phyloP scores from a whole-genome alignment of 2,113 vertebrate genomes.

The Elephantulus edwardii region DNA sequence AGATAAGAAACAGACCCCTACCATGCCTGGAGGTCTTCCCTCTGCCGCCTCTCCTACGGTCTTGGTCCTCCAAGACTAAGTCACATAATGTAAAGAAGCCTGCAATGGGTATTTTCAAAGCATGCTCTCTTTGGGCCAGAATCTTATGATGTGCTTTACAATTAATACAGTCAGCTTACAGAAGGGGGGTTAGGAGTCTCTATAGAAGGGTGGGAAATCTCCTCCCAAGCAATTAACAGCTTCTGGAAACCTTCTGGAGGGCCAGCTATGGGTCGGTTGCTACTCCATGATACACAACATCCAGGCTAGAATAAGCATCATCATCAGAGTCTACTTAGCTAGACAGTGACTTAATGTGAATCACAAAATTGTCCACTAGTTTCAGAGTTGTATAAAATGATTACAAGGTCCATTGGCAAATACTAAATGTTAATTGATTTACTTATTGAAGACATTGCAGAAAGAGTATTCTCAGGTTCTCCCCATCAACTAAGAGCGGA shows the following conservation, averaged over 20 bases:
- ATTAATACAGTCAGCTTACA: not conserved
- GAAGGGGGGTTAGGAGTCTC: no score
- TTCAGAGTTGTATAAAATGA: not conserved
- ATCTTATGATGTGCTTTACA: not conserved
- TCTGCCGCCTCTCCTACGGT: not conserved
- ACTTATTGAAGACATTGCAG: not conserved
- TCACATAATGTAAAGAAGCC: not conserved
- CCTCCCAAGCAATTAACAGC: no score
- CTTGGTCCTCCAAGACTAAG: not conserved
- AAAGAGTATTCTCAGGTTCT: conserved; percentile 22
- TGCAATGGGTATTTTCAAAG: not conserved
- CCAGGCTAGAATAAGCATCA: not conserved
- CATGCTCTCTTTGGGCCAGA: not conserved
- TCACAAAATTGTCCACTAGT: not conserved
- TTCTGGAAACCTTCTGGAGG: no score
- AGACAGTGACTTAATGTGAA: not conserved
- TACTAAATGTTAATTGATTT: conserved; percentile 2
- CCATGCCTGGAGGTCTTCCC: not conserved
- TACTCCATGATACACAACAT: no score
- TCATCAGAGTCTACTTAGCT: not conserved
- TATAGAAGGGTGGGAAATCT: no score
- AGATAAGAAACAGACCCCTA: conserved; percentile 83
- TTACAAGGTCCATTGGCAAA: not conserved
- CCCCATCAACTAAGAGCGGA: conserved; percentile 20
- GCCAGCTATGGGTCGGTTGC: no score